phyloP scores from a whole-genome alignment of 2,797 vertebrate genomes.

The Aselliscus stoliczkanus region DNA sequence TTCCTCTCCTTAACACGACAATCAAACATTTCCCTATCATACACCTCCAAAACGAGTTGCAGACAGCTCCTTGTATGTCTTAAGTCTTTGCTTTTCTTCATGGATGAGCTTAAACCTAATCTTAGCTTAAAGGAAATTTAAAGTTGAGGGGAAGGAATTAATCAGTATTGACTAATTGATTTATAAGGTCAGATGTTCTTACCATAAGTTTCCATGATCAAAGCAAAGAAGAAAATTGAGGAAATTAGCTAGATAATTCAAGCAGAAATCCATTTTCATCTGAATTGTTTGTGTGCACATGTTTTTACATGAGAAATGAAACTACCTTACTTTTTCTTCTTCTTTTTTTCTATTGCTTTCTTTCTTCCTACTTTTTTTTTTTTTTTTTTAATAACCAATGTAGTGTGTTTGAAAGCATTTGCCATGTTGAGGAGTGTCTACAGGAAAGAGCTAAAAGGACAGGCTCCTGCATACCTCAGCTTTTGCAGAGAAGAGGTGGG shows the following conservation, averaged over 20 bases:
- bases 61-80: not conserved
- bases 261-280: not conserved
- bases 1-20: not conserved
- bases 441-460: not conserved
- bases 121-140: not conserved
- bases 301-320: conserved; percentile 33
- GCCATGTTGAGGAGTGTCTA: not conserved
- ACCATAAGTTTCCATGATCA: not conserved
- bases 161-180: conserved; percentile 38
- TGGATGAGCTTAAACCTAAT: not conserved
- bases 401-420: not conserved
- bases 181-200: conserved; percentile 4
- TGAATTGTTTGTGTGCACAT: not conserved
- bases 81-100: not conserved
- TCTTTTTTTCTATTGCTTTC: too few species aligned
- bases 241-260: conserved; percentile 17
- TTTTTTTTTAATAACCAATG: not conserved
- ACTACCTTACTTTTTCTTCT: not conserved
- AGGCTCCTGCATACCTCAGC: rapidly evolving
- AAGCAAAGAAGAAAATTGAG: not conserved
- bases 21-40: not conserved
- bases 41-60: not conserved
- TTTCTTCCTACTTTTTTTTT: too few species aligned
- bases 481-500: not conserved
- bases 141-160: not conserved